Conservation (phyloP, 2,113 vertebrate genomes). For the Corythornis cristatus region DNA sequence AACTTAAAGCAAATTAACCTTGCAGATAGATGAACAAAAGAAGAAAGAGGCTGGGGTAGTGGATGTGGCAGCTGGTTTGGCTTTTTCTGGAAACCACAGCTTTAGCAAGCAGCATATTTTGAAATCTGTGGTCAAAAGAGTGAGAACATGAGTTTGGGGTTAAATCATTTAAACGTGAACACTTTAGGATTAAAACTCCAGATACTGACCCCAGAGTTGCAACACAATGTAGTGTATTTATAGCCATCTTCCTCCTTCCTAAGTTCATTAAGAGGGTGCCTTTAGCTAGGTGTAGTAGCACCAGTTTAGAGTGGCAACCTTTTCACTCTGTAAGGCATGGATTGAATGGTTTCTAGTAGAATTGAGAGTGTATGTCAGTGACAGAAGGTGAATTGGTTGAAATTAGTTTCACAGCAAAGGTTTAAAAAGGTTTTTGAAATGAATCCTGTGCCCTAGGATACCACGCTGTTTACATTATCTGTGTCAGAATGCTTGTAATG, state of each 20-base stretch:
- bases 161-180: background rate
- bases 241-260: background rate
- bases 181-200: background rate
- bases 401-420: background rate
- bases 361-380: background rate
- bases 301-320: background rate
- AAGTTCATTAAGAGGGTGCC: fast-evolving
- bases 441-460: background rate
- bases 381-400: background rate
- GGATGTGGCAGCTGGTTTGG: background rate
- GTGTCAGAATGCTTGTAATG: constrained; percentile 9
- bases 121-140: background rate
- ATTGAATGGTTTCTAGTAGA: background rate
- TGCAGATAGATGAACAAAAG: background rate
- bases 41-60: background rate
- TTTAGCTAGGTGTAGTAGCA: background rate
- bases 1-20: background rate
- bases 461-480: background rate
- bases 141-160: background rate
- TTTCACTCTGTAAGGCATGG: background rate
- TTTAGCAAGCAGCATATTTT: background rate
- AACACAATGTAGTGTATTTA: background rate
- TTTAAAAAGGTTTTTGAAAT: background rate
- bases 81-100: background rate
- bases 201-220: background rate